Evolutionary conservation across 2,888 invertebrate genomes (phyloP), one percentile per base, ranked within the genome.

Genomic region (Drosophila testacea): DNA sequence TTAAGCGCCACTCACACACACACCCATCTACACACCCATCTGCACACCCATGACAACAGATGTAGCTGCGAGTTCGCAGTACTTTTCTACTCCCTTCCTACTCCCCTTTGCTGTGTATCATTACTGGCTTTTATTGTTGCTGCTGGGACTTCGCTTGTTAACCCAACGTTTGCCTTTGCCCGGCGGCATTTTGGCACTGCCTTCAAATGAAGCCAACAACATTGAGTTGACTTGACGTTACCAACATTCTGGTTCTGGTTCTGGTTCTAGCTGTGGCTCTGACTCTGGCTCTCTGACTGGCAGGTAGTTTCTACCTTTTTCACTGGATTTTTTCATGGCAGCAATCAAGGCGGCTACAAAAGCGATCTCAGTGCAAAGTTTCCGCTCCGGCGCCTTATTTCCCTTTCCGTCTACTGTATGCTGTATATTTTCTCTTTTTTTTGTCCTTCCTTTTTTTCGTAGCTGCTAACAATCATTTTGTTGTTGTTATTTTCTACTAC

Each of bases 281-380:
- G 36, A 11, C 16, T 38, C 41, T 39, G 46, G 10, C 34, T 32
- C 11, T n/a, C 13, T 38, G 13, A 16, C 62, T 48, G 67, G 10
- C 61, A 76, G 74, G 64, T 79, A 62, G 65, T 55, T 66, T 66
- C 51, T 38, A 4, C 44, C 56, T 46, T 56, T 70, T 65, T 51
- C 60, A 56, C 68, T 27, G 60, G 27, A 27, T 55, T 77, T 64
- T 69, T 86, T 83, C 81, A 75, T 79, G 57, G 76, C 80, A 71
- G 83, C 83, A 83, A 88, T 83, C 83, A 88, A 83, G 77, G 63
- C 60, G 57, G 68, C 78, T 77, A 77, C 85, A 81, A 85, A 77
- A 66, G 78, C 76, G 79, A 74, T 79, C 79, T 63, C 74, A 66
- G 65, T 63, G 76, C 76, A 54, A 62, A 74, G 79, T 67, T 79